These are phyloP conservation scores for Cololabis saira DNA, from an alignment of 2,113 vertebrate species.

Conservation along the genomic window DNA sequence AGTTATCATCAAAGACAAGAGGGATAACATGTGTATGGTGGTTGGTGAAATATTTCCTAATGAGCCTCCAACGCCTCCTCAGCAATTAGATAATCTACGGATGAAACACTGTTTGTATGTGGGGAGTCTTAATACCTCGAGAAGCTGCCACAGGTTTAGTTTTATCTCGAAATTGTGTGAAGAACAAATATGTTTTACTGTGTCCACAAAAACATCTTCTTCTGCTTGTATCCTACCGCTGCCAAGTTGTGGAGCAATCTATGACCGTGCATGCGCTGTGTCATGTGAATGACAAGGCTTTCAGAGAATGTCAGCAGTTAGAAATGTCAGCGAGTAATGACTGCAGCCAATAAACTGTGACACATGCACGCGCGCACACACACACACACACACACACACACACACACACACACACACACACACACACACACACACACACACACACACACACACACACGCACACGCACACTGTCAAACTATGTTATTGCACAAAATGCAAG, in stretches of 20 bases:
- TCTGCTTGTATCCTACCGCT: background rate
- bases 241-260: constrained; percentile 3
- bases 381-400: too few relatives aligned
- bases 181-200: constrained; percentile 6
- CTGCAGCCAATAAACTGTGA: too few relatives aligned
- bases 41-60: too few relatives aligned
- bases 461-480: too few relatives aligned
- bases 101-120: background rate
- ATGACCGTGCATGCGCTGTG: background rate
- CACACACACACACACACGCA: too few relatives aligned
- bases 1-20: too few relatives aligned
- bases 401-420: too few relatives aligned
- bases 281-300: constrained; percentile 18
- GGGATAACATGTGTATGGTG: too few relatives aligned
- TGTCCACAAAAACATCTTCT: background rate
- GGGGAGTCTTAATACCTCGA: background rate
- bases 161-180: constrained; percentile 24
- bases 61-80: too few relatives aligned
- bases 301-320: background rate
- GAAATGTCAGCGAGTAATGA: too few relatives aligned
- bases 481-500: constrained; percentile 31
- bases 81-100: constrained; percentile 7
- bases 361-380: too few relatives aligned
- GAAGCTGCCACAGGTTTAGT: background rate
- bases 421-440: too few relatives aligned